Conservation (phyloP, 1,140 invertebrate genomes). For the Dendroctonus valens region DNA sequence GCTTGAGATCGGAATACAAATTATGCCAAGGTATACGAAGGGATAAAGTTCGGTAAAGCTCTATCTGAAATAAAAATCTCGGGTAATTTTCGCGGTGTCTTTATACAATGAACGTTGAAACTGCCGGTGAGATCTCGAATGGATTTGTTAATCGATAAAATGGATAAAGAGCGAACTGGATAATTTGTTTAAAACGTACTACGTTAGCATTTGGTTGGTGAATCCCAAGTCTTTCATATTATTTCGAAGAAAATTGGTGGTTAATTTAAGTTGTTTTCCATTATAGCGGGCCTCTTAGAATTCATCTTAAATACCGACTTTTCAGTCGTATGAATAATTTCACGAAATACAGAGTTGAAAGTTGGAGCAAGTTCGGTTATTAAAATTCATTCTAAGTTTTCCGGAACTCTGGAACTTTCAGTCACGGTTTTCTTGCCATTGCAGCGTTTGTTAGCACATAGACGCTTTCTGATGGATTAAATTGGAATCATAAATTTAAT, state of each 20-base stretch:
- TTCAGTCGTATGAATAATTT: background rate
- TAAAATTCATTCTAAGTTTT: slow-evolving; percentile 1
- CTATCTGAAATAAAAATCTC: slow-evolving; percentile 30
- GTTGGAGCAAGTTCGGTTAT: background rate
- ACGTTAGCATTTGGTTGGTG: no score
- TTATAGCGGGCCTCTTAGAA: no score
- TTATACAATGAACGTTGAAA: slow-evolving; percentile 12
- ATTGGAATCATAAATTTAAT: background rate
- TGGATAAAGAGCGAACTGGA: no score
- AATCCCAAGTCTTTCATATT: no score
- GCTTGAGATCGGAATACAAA: slow-evolving; percentile 23
- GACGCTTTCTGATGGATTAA: background rate
- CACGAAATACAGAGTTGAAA: slow-evolving; percentile 1
- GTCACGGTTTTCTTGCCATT: background rate
- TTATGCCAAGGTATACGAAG: slow-evolving; percentile 24
- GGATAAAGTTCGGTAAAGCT: slow-evolving; percentile 23
- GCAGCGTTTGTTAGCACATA: background rate
- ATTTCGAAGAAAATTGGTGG: no score
- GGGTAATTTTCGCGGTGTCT: slow-evolving; percentile 27
- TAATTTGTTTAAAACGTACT: no score
- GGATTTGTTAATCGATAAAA: background rate
- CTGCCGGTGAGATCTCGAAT: background rate
- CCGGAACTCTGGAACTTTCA: background rate
- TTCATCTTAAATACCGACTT: no score
- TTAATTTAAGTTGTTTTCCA: no score